These are phyloP conservation scores for Cephus pulcher DNA, from an alignment of 2,888 invertebrate species.

Conservation along the genomic window DNA sequence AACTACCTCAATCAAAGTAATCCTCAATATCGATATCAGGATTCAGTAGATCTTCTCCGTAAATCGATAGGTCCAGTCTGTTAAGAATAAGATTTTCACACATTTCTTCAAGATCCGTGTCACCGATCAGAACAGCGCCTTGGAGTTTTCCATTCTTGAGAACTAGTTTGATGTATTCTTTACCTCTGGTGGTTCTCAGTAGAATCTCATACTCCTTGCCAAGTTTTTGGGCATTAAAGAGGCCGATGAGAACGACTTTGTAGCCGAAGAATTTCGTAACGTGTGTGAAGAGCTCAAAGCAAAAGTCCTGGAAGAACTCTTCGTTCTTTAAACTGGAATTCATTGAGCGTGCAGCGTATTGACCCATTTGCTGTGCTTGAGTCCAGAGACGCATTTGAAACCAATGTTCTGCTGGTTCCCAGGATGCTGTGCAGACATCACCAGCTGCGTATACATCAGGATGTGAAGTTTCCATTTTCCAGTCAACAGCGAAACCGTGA, in stretches of 20 bases:
- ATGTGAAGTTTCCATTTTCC: slow-evolving; percentile 85
- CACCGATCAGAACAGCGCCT: slow-evolving; percentile 95
- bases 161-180: slow-evolving; percentile 90
- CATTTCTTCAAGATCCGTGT: slow-evolving; percentile 97
- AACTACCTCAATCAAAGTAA: slow-evolving; percentile 87
- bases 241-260: slow-evolving; percentile 91
- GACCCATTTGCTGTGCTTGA: slow-evolving; percentile 97
- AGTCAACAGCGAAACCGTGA: slow-evolving; percentile 88
- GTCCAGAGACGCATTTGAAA: slow-evolving; percentile 97
- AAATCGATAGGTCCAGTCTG: slow-evolving; percentile 87
- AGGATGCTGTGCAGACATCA: slow-evolving; percentile 89
- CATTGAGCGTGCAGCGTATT: slow-evolving; percentile 94
- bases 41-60: slow-evolving; percentile 93
- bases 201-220: slow-evolving; percentile 85
- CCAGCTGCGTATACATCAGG: slow-evolving; percentile 92
- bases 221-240: slow-evolving; percentile 92
- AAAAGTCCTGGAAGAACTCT: slow-evolving; percentile 87
- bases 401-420: slow-evolving; percentile 85
- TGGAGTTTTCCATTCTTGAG: slow-evolving; percentile 85
- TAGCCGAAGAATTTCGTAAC: slow-evolving; percentile 95
- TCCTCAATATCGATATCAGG: slow-evolving; percentile 98
- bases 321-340: slow-evolving; percentile 72
- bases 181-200: slow-evolving; percentile 82
- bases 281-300: slow-evolving; percentile 97
- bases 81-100: slow-evolving; percentile 98